Evolutionary conservation across 2,888 invertebrate genomes (phyloP).

Genomic region (Bellardia pandia): DNA sequence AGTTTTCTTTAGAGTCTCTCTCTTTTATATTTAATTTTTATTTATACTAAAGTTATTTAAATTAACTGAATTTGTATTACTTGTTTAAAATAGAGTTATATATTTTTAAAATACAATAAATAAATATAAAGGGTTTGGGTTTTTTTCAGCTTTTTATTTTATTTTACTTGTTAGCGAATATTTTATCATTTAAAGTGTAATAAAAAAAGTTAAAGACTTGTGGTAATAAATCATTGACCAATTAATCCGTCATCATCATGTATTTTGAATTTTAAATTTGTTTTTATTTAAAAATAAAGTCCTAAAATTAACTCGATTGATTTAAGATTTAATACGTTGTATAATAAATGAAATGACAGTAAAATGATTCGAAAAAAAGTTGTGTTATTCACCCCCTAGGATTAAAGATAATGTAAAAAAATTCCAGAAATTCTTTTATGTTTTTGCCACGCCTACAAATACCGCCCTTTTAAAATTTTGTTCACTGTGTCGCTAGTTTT

Average conservation of each 20-base stretch:
- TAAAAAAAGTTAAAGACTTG: slow-evolving; percentile 6
- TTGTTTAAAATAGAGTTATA: neutral
- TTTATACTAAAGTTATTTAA: neutral
- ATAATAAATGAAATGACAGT: neutral
- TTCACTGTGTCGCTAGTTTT: too few species aligned
- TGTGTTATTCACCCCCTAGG: too few species aligned
- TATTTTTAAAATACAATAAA: neutral
- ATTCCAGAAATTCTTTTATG: too few species aligned
- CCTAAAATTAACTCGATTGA: slow-evolving; percentile 20
- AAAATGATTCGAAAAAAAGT: too few species aligned
- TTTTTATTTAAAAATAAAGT: neutral
- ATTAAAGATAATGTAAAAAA: too few species aligned
- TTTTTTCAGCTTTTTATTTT: neutral
- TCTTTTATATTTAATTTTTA: neutral
- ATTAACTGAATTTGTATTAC: neutral
- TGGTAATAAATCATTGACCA: slow-evolving; percentile 53
- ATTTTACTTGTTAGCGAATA: neutral
- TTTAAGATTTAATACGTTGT: slow-evolving; percentile 7
- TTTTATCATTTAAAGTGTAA: slow-evolving; percentile 1
- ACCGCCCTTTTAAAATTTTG: too few species aligned
- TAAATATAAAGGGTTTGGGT: slow-evolving; percentile 10
- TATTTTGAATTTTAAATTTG: neutral
- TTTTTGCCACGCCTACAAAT: too few species aligned
- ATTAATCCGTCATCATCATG: slow-evolving; percentile 29
- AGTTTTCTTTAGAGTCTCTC: neutral